Percentiles rank a stretch among this genome's conserved stretches.
Conservation (phyloP, 2,797 vertebrate genomes). For the Chromobotia macracanthus region DNA sequence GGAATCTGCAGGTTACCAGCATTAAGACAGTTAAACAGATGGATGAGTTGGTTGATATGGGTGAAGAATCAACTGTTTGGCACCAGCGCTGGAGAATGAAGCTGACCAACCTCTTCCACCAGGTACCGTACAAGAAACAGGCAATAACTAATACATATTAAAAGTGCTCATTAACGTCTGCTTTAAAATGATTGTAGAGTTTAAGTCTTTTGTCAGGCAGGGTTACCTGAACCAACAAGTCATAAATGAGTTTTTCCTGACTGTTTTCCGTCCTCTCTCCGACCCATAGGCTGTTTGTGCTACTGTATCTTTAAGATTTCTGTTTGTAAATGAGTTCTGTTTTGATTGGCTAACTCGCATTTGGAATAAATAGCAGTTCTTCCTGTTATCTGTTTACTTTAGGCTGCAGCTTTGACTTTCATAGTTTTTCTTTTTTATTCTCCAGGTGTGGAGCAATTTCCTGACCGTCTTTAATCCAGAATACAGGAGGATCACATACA, state of each 20-base stretch:
- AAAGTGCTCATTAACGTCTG: too few species aligned
- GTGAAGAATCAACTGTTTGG: constrained; percentile 86
- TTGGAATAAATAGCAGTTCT: not conserved
- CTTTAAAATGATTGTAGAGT: too few species aligned
- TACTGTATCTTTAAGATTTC: too few species aligned
- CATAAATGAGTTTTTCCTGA: too few species aligned
- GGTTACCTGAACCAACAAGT: too few species aligned
- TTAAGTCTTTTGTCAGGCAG: too few species aligned
- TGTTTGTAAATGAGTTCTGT: not conserved
- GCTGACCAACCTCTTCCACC: constrained; percentile 84
- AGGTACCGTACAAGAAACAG: constrained; percentile 76
- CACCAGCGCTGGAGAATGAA: constrained; percentile 90
- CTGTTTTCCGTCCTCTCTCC: too few species aligned
- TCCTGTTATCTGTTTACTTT: too few species aligned
- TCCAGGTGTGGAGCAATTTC: constrained; percentile 92
- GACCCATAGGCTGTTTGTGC: too few species aligned
- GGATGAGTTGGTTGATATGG: constrained; percentile 91
- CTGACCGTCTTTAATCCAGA: constrained; percentile 86
- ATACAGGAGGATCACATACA: constrained; percentile 90
- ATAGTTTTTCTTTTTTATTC: too few species aligned
- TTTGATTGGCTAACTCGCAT: not conserved
- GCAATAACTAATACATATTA: not conserved
- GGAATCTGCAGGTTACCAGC: constrained; percentile 85
- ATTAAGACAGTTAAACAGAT: constrained; percentile 95
- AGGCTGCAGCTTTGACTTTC: too few species aligned